phyloP scores from a whole-genome alignment of 2,888 invertebrate genomes.

The Aquatica leii region DNA sequence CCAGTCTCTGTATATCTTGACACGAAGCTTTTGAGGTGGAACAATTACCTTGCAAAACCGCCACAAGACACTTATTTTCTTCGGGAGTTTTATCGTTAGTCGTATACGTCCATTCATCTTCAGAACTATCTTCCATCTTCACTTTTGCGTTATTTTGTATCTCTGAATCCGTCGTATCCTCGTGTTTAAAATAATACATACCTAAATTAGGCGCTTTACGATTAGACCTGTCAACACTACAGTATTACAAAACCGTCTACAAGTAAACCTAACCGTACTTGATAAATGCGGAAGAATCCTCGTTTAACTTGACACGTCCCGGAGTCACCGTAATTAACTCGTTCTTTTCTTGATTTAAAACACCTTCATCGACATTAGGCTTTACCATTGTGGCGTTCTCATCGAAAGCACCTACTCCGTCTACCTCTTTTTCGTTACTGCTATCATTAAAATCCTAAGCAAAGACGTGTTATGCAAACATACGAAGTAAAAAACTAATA shows the following conservation, averaged over 20 bases:
- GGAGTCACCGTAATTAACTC: conserved; percentile 17
- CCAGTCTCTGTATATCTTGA: conserved; percentile 76
- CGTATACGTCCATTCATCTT: conserved; percentile 77
- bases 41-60: conserved; percentile 38
- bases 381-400: conserved; percentile 28
- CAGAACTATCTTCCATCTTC: conserved; percentile 66
- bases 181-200: conserved; percentile 86
- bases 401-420: conserved; percentile 7
- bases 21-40: conserved; percentile 53
- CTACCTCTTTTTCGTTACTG: conserved; percentile 9
- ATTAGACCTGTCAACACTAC: conserved; percentile 65
- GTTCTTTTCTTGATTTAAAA: conserved; percentile 17
- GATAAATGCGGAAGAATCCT: conserved; percentile 56
- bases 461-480: neutral
- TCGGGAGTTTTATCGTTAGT: conserved; percentile 57
- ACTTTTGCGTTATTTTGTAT: conserved; percentile 50
- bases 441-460: conserved; percentile 17
- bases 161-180: conserved; percentile 77
- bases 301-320: conserved; percentile 37
- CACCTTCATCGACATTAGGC: conserved; percentile 19
- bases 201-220: conserved; percentile 83
- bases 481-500: neutral
- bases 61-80: conserved; percentile 39
- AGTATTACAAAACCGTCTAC: neutral
- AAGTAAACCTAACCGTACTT: conserved; percentile 40